Percentiles rank a stretch among this genome's conserved stretches.
Evolutionary conservation across 1,140 invertebrate species (phyloP).

Genomic region (Hesperophylax magnus): DNA sequence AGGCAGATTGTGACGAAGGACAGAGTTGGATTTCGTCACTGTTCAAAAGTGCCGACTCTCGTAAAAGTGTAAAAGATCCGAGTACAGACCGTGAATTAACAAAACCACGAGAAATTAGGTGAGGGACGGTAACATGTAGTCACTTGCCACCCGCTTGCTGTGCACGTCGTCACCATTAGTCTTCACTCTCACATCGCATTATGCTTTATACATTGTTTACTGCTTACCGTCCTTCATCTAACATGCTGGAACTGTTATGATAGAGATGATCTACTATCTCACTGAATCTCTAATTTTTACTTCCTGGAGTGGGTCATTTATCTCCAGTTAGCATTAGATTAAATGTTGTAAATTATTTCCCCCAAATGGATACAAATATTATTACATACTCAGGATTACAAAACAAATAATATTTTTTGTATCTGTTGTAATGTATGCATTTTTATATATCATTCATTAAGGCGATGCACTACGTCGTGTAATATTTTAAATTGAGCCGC

Average conservation of each 20-base stretch:
- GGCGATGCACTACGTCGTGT: no score
- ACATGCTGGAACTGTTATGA: background rate
- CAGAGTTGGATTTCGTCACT: constrained; percentile 53
- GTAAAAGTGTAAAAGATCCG: constrained; percentile 26
- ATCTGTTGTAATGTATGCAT: no score
- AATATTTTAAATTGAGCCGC: no score
- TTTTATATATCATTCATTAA: no score
- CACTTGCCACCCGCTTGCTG: background rate
- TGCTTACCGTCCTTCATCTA: constrained; percentile 46
- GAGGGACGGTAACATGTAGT: constrained; percentile 49
- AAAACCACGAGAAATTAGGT: constrained; percentile 56
- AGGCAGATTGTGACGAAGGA: constrained; percentile 10
- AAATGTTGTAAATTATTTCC: no score
- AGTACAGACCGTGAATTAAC: background rate
- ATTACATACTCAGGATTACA: no score
- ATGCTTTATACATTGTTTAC: background rate
- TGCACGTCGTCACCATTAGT: constrained; percentile 32
- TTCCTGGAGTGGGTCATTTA: no score
- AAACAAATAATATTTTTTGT: no score
- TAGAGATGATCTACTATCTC: background rate
- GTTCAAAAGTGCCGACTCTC: constrained; percentile 40
- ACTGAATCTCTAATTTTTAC: no score
- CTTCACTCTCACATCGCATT: constrained; percentile 8
- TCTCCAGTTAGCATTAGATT: no score
- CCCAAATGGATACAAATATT: no score